phyloP scores from a whole-genome alignment of 2,797 vertebrate species.

The Hydrocynus forskahlii region DNA sequence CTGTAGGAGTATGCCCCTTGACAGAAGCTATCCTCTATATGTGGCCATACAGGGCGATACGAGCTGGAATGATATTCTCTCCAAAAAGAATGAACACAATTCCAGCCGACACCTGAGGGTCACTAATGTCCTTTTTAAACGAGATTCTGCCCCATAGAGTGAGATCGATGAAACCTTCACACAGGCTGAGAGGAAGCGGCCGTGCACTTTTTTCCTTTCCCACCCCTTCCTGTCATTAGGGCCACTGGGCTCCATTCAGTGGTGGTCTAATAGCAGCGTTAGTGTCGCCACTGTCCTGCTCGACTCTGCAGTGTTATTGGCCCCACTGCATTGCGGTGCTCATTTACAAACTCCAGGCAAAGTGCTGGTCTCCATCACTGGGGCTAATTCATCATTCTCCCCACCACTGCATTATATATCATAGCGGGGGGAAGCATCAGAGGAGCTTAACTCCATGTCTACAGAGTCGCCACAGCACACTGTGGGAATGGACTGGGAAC shows the following conservation, averaged over 20 bases:
- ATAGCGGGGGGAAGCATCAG: neutral
- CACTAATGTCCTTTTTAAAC: conserved; percentile 24
- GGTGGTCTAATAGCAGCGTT: conserved; percentile 41
- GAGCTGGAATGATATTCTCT: conserved; percentile 15
- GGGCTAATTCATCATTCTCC: conserved; percentile 48
- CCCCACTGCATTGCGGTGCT: conserved; percentile 66
- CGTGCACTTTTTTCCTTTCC: conserved; percentile 35
- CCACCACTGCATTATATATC: conserved; percentile 32
- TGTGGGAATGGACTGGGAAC: neutral
- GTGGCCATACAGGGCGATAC: neutral
- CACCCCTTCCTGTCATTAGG: conserved; percentile 46
- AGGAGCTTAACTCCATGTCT: neutral
- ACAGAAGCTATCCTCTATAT: neutral
- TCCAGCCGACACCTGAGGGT: neutral
- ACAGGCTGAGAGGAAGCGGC: conserved; percentile 38
- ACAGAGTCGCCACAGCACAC: neutral
- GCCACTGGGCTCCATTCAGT: conserved; percentile 46
- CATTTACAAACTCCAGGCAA: conserved; percentile 68
- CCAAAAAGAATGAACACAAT: conserved; percentile 10
- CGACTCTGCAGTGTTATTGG: conserved; percentile 69
- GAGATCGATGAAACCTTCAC: conserved; percentile 20
- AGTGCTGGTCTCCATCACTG: conserved; percentile 55
- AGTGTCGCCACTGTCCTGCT: conserved; percentile 26
- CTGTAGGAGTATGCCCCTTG: neutral
- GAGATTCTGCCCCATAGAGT: conserved; percentile 8